Evolutionary conservation across 2,888 invertebrate genomes (phyloP), one percentile per base, ranked within the genome.

Genomic region (Oscheius myriophilus): DNA sequence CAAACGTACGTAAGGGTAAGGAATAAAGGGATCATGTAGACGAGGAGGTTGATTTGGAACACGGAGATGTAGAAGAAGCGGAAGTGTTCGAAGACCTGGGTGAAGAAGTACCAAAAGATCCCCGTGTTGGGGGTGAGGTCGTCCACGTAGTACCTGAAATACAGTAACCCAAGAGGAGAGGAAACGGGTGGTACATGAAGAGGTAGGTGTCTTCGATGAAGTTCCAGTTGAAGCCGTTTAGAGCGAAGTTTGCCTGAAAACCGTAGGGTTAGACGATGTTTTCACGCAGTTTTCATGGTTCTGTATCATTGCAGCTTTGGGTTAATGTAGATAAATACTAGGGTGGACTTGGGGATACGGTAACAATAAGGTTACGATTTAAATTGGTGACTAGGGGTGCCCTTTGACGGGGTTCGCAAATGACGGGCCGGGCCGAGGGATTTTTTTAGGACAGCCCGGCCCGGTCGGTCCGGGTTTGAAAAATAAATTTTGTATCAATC

Each of bases 61-160:
- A 96, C 93, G 86, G 92, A 94, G 26, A 96, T 91, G 89, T 98
- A 99, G 84, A 99, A 91, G 72, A 92, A 90, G 59, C 95, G 91
- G 86, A 98, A 99, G 88, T 99, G 97, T 84, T 97, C 96, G 90
- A 99, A 98, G 94, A 97, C 96, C 90, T 98, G 97, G 0, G 96
- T 96, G 88, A 99, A 98, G 89, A 99, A 97, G 87, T 98, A 99
- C 98, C 98, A 99, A 88, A 96, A 98, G 1, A 98, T 89, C 0
- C 98, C 98, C 82, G 96, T 93, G 87, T 98, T 98, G 26, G 98
- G 98, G 81, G 93, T 93, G 75, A 97, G 89, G 87, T 98, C 97
- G 1, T 94, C 93, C 62, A 95, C 95, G 21, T 91, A 45, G n/a
- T 86, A n/a, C 53, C 85, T 86, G 70, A 57, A 85, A 3, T 46